These are phyloP conservation scores for Fundulus diaphanus DNA, from an alignment of 2,797 vertebrate species.

Conservation along the genomic window DNA sequence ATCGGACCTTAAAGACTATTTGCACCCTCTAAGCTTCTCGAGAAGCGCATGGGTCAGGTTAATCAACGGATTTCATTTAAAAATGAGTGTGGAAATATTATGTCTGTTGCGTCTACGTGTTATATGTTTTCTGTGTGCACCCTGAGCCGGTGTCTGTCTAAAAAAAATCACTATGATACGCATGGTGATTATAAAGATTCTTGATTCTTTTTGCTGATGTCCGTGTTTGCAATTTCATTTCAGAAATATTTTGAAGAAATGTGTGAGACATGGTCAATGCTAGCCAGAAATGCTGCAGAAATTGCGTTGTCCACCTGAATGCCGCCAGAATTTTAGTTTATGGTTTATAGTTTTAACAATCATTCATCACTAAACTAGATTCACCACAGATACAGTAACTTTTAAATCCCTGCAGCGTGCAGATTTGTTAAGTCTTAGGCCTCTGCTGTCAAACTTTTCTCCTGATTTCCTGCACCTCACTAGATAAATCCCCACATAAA, in stretches of 20 bases:
- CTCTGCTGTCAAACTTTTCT: not conserved
- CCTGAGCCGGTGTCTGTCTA: too few relatives aligned
- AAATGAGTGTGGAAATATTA: too few relatives aligned
- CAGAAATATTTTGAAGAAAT: not conserved
- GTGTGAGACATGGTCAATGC: not conserved
- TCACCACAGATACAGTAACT: not conserved
- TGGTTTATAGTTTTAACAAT: not conserved
- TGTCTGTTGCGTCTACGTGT: too few relatives aligned
- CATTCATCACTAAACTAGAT: not conserved
- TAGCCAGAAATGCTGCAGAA: not conserved
- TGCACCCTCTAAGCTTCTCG: too few relatives aligned
- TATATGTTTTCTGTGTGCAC: too few relatives aligned
- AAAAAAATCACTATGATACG: too few relatives aligned
- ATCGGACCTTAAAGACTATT: too few relatives aligned
- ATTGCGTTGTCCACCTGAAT: not conserved
- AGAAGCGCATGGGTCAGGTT: too few relatives aligned
- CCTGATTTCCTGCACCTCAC: not conserved
- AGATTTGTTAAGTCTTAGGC: not conserved
- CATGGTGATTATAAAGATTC: too few relatives aligned
- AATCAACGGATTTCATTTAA: too few relatives aligned
- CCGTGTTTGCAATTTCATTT: too few relatives aligned
- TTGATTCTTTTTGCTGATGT: not conserved
- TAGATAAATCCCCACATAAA: not conserved
- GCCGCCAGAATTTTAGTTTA: not conserved
- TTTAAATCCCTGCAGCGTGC: not conserved